Percentiles rank a stretch among this genome's conserved stretches.
phyloP scores from a whole-genome alignment of 2,888 invertebrate species.

The Leucoma salicis region DNA sequence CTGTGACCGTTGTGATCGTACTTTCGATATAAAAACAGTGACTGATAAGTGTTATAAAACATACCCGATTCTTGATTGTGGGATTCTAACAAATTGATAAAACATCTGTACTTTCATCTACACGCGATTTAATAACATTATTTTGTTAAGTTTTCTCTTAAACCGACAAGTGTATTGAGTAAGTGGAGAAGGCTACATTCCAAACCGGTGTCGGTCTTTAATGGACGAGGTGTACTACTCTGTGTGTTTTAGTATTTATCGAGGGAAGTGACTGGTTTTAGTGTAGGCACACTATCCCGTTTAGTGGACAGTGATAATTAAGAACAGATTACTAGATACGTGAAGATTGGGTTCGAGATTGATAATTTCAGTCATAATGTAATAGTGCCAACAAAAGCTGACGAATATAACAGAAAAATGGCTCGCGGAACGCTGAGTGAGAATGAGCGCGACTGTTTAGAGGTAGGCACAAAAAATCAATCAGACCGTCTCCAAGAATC shows the following conservation, averaged over 20 bases:
- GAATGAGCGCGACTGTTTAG: conserved; percentile 70
- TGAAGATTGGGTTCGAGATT: conserved; percentile 29
- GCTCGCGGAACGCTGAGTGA: conserved; percentile 74
- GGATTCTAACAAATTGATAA: conserved; percentile 38
- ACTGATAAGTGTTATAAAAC: conserved; percentile 46
- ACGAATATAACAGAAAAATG: conserved; percentile 52
- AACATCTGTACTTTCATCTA: conserved; percentile 39
- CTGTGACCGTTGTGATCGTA: conserved; percentile 19
- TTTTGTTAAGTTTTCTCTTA: conserved; percentile 44
- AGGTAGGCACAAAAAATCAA: conserved; percentile 62
- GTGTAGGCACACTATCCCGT: conserved; percentile 35
- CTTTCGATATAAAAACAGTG: conserved; percentile 31
- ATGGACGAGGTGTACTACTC: conserved; percentile 73
- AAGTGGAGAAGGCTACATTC: conserved; percentile 76
- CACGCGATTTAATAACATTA: conserved; percentile 32
- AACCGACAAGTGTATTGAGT: conserved; percentile 68
- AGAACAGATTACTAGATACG: conserved; percentile 27
- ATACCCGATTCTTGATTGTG: conserved; percentile 35
- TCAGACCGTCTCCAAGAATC: conserved; percentile 61
- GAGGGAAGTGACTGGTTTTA: conserved; percentile 52
- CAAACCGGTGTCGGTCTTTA: conserved; percentile 79
- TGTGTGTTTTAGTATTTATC: conserved; percentile 65
- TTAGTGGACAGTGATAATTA: conserved; percentile 30
- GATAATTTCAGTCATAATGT: conserved; percentile 46
- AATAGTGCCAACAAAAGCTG: conserved; percentile 32